Percentiles rank a stretch among this genome's conserved stretches.
Evolutionary conservation across 1,140 invertebrate species (phyloP).

Genomic region (Aphis gossypii): DNA sequence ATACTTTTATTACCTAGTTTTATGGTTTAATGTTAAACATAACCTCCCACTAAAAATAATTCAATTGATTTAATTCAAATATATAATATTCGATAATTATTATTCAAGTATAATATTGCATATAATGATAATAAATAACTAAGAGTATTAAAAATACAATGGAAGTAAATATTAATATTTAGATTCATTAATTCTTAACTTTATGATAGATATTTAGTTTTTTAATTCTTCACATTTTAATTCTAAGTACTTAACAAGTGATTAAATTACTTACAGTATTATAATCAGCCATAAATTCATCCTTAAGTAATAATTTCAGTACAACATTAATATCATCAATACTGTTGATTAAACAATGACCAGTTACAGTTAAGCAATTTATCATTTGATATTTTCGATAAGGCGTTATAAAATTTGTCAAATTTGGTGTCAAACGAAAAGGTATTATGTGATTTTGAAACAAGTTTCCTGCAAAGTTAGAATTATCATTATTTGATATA

Average conservation of each 20-base stretch:
- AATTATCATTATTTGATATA: background rate
- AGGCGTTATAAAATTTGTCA: conserved; percentile 29
- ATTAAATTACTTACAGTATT: conserved; percentile 16
- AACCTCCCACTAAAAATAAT: background rate
- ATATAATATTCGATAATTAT: background rate
- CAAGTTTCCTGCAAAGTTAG: background rate
- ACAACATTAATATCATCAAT: conserved; percentile 2
- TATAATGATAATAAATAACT: background rate
- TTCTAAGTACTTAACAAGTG: background rate
- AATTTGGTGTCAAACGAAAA: conserved; percentile 38
- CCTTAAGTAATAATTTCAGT: conserved; percentile 39
- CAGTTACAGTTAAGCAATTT: conserved; percentile 17
- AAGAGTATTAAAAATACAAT: background rate
- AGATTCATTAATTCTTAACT: background rate
- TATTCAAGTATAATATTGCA: background rate
- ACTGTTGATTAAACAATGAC: background rate
- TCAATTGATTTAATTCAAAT: background rate
- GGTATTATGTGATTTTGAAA: background rate
- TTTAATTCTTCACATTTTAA: too few species aligned
- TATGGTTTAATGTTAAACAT: background rate
- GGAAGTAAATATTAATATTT: background rate
- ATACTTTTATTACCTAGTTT: background rate
- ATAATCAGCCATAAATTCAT: conserved; percentile 16
- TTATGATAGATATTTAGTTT: too few species aligned
- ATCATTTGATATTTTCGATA: conserved; percentile 22